phyloP scores from a whole-genome alignment of 2,888 invertebrate genomes.

The Eubasilissa splendida region DNA sequence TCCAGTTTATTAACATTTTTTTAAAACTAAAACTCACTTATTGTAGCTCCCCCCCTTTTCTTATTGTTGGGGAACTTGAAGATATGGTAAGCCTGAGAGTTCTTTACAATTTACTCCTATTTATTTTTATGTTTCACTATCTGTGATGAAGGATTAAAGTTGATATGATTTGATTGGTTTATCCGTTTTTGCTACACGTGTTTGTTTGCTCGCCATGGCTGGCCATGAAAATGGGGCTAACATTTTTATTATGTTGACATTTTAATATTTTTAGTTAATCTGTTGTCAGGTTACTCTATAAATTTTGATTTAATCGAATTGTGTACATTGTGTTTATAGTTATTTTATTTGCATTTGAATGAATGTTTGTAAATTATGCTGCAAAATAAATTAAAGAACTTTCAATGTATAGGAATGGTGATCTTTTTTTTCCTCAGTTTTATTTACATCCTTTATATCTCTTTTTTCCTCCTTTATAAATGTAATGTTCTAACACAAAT shows the following conservation, averaged over 20 bases:
- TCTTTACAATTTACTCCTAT: too few relatives aligned
- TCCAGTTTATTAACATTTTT: too few relatives aligned
- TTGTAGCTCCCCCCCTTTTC: too few relatives aligned
- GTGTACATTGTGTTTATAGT: slow-evolving; percentile 40
- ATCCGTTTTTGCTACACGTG: not conserved
- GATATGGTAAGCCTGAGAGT: too few relatives aligned
- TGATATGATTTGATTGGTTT: not conserved
- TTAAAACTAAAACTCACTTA: too few relatives aligned
- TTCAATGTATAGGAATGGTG: slow-evolving; percentile 44
- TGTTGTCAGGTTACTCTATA: slow-evolving; percentile 31
- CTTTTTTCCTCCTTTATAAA: not conserved
- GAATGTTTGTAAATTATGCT: slow-evolving; percentile 48
- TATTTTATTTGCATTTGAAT: slow-evolving; percentile 46
- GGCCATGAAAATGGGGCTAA: slow-evolving; percentile 34
- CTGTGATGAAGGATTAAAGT: not conserved
- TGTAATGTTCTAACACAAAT: not conserved
- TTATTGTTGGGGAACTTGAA: too few relatives aligned
- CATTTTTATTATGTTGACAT: slow-evolving; percentile 40
- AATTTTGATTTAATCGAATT: slow-evolving; percentile 41
- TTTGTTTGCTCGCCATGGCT: slow-evolving; percentile 41
- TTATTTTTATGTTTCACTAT: too few relatives aligned
- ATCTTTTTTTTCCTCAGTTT: slow-evolving; percentile 1
- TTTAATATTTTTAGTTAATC: slow-evolving; percentile 35
- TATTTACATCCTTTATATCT: not conserved
- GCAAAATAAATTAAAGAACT: slow-evolving; percentile 46